Percentiles rank a stretch among this genome's conserved stretches.
Evolutionary conservation across 2,797 vertebrate genomes (phyloP).

Genomic region (Geotrypetes seraphini): DNA sequence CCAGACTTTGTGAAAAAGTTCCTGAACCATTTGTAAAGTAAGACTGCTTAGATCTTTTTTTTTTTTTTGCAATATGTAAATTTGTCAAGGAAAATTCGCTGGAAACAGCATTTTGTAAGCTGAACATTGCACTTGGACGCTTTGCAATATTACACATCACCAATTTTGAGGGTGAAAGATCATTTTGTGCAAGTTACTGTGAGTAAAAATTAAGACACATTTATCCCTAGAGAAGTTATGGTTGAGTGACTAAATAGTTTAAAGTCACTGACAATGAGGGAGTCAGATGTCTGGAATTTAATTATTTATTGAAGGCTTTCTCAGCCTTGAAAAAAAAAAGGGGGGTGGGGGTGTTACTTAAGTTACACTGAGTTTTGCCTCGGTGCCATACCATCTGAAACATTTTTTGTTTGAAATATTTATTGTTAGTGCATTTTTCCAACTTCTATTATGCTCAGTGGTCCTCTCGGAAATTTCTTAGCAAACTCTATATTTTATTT

Average conservation of each 20-base stretch:
- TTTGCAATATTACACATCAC: background rate
- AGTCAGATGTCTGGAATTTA: background rate
- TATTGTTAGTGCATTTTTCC: too few relatives aligned
- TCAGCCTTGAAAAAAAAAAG: too few relatives aligned
- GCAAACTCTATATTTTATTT: too few relatives aligned
- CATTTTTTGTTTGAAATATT: too few relatives aligned
- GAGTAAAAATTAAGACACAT: background rate
- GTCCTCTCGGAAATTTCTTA: too few relatives aligned
- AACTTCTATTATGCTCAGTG: too few relatives aligned
- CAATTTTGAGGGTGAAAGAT: background rate
- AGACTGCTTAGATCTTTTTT: background rate
- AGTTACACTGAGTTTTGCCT: too few relatives aligned
- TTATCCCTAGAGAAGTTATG: background rate
- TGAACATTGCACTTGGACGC: background rate
- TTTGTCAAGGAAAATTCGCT: background rate
- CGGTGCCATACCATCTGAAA: too few relatives aligned
- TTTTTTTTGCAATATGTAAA: background rate
- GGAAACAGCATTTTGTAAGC: background rate
- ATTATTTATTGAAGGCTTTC: background rate
- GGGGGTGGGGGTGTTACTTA: too few relatives aligned
- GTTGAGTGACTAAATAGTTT: background rate
- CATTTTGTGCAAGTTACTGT: background rate
- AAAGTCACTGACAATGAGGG: background rate
- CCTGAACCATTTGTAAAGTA: background rate
- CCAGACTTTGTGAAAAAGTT: background rate